These are phyloP conservation scores for Heptranchias perlo DNA, from an alignment of 2,113 vertebrate genomes.

Conservation along the genomic window DNA sequence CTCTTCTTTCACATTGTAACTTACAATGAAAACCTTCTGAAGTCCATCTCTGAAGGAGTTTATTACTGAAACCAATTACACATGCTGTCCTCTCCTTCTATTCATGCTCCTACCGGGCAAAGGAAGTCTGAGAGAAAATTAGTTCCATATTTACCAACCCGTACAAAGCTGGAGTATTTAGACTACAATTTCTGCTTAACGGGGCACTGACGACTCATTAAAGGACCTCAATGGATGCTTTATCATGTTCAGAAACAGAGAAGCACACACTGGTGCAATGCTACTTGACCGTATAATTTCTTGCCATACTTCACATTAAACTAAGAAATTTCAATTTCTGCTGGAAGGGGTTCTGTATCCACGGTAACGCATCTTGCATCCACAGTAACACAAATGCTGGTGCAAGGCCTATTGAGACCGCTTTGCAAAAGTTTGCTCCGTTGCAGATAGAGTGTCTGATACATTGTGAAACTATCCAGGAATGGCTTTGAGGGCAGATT, in stretches of 20 bases:
- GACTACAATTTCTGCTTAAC: background rate
- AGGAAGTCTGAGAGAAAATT: constrained; percentile 34
- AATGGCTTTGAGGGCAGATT: background rate
- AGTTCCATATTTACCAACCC: constrained; percentile 30
- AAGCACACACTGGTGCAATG: background rate
- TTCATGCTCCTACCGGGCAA: constrained; percentile 27
- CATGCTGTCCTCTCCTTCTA: constrained; percentile 30
- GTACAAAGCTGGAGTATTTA: background rate
- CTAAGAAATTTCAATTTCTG: background rate
- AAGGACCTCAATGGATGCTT: constrained; percentile 19
- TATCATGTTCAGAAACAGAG: background rate
- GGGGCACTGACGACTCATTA: background rate
- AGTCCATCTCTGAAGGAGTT: constrained; percentile 33
- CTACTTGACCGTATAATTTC: background rate
- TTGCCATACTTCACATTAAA: background rate
- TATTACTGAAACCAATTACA: constrained; percentile 37
- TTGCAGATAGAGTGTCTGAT: background rate
- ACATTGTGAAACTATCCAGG: background rate
- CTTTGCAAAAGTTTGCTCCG: background rate
- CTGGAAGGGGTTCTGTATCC: background rate
- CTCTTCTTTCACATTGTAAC: constrained; percentile 58
- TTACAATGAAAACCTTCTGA: constrained; percentile 65
- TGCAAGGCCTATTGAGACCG: background rate
- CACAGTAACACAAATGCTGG: background rate
- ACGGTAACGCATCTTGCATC: no score